Evolutionary conservation across 2,797 vertebrate species (phyloP).

Genomic region (Danio tinwini): DNA sequence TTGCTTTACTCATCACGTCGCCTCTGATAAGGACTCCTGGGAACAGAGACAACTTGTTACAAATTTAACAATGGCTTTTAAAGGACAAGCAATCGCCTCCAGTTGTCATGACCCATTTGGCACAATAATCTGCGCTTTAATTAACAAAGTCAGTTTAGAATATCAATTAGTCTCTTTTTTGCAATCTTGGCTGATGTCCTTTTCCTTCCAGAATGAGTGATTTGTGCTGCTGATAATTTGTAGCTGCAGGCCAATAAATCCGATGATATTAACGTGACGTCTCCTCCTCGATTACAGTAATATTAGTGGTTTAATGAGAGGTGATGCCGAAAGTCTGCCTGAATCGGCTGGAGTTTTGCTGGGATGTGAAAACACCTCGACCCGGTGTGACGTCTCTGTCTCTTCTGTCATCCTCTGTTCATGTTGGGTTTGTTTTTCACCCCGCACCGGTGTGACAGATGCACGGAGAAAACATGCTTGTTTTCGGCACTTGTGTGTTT

Average conservation of each 20-base stretch:
- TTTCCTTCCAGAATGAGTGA: constrained; percentile 70
- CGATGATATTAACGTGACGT: constrained; percentile 48
- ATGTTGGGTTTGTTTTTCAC: constrained; percentile 49
- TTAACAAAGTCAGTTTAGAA: constrained; percentile 75
- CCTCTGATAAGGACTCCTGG: constrained; percentile 62
- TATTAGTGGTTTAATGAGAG: constrained; percentile 61
- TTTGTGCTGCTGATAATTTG: constrained; percentile 70
- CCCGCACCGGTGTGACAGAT: constrained; percentile 24
- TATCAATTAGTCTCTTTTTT: constrained; percentile 76
- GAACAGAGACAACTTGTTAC: constrained; percentile 64
- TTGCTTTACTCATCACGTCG: constrained; percentile 52
- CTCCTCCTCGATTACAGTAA: constrained; percentile 50
- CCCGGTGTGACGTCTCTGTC: constrained; percentile 28
- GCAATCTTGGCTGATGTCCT: constrained; percentile 65
- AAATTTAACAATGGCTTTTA: constrained; percentile 63
- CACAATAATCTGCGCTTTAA: constrained; percentile 77
- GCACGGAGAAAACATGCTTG: constrained; percentile 48
- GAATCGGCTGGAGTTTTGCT: constrained; percentile 39
- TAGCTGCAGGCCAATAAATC: constrained; percentile 69
- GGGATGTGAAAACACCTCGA: constrained; percentile 37
- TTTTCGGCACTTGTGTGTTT: not conserved
- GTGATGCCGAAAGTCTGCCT: constrained; percentile 36
- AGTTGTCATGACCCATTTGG: constrained; percentile 74
- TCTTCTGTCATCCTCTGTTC: constrained; percentile 42
- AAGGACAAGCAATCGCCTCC: constrained; percentile 71